phyloP scores from a whole-genome alignment of 2,888 invertebrate genomes.

The Cecidostiba fungosa region DNA sequence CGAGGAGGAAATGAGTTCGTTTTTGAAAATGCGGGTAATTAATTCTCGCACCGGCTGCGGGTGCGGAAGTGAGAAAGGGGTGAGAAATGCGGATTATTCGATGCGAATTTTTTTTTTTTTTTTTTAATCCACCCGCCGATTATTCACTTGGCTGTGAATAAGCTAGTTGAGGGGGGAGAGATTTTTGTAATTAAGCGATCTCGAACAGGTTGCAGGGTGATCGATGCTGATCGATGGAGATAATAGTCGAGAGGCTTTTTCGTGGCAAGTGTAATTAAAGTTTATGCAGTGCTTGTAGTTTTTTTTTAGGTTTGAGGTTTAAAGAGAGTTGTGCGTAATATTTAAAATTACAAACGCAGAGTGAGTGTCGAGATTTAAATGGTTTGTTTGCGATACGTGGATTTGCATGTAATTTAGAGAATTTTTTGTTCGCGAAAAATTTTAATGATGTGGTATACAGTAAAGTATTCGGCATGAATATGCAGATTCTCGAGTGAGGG shows the following conservation, averaged over 20 bases:
- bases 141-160: neutral
- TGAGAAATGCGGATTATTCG: constrained; percentile 22
- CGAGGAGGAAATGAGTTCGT: constrained; percentile 13
- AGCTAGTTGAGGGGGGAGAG: neutral
- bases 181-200: neutral
- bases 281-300: neutral
- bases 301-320: neutral
- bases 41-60: constrained; percentile 17
- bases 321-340: neutral
- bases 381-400: constrained; percentile 5
- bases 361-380: too few species aligned
- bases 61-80: constrained; percentile 1
- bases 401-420: constrained; percentile 32
- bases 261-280: neutral
- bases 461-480: constrained; percentile 43
- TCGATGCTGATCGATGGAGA: neutral
- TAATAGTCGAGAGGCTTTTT: neutral
- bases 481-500: constrained; percentile 42
- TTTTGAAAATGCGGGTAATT: constrained; percentile 30
- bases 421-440: constrained; percentile 2
- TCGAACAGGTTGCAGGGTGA: neutral
- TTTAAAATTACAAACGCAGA: neutral
- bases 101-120: neutral
- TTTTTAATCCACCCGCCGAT: neutral
- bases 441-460: constrained; percentile 40